phyloP scores from a whole-genome alignment of 2,888 invertebrate genomes.

The Myopa testacea region DNA sequence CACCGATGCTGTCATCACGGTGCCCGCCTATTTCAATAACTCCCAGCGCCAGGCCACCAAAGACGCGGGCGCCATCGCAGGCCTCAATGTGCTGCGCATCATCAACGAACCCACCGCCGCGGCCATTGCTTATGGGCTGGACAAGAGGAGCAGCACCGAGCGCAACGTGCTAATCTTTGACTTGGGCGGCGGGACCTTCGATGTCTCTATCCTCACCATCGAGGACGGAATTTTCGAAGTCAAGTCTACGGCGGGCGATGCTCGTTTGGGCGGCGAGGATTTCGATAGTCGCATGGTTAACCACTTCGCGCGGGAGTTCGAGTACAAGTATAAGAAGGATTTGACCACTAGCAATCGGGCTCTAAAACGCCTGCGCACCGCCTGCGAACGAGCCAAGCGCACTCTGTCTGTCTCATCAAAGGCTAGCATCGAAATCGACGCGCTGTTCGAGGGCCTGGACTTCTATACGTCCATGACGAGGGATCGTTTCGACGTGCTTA shows the following conservation, averaged over 20 bases:
- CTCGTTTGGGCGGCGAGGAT: conserved; percentile 65
- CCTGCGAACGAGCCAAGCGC: conserved; percentile 88
- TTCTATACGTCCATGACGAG: conserved; percentile 94
- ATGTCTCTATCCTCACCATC: conserved; percentile 89
- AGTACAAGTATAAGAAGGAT: conserved; percentile 91
- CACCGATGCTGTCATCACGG: conserved; percentile 82
- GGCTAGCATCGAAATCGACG: conserved; percentile 93
- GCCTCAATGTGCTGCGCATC: conserved; percentile 90
- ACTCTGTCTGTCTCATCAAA: conserved; percentile 86
- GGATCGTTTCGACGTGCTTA: conserved; percentile 95
- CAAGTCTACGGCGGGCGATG: conserved; percentile 78
- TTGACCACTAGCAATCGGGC: conserved; percentile 86
- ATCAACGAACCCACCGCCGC: conserved; percentile 94
- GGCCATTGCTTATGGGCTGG: conserved; percentile 92
- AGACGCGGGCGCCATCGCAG: conserved; percentile 86
- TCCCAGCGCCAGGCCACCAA: conserved; percentile 83
- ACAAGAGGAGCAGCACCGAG: conserved; percentile 84
- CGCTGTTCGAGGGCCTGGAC: conserved; percentile 92
- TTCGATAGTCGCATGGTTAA: conserved; percentile 88
- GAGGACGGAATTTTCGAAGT: conserved; percentile 96
- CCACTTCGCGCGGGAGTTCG: conserved; percentile 89
- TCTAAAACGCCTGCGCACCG: conserved; percentile 87
- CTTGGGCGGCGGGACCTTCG: conserved; percentile 87
- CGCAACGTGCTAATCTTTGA: conserved; percentile 80
- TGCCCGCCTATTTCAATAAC: conserved; percentile 85